Conservation (phyloP, 2,797 vertebrate genomes). For the Myotis findleyi region DNA sequence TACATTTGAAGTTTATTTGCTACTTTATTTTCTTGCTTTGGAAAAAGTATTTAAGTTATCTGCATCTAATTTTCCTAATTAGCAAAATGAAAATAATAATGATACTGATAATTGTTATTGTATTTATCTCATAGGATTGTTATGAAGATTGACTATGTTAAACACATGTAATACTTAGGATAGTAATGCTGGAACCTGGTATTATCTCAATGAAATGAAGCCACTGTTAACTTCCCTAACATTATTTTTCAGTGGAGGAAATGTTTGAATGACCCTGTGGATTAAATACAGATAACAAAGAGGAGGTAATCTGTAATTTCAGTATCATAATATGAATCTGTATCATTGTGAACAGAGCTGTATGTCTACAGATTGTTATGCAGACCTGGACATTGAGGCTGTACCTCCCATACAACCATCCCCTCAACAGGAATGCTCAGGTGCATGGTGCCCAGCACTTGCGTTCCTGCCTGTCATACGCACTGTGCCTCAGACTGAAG, state of each 20-base stretch:
- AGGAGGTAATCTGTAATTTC: not conserved
- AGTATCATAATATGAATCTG: not conserved
- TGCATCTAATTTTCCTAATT: conserved; percentile 16
- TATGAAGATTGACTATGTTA: not conserved
- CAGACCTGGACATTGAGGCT: not conserved
- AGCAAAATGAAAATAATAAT: conserved; percentile 50
- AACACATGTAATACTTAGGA: not conserved
- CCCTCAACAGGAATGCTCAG: not conserved
- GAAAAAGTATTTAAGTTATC: not conserved
- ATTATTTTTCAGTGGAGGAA: not conserved
- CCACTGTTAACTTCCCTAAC: not conserved
- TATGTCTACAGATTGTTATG: not conserved
- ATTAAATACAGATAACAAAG: not conserved
- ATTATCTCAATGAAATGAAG: conserved; percentile 6
- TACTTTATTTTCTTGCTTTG: conserved; percentile 27
- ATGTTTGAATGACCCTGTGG: not conserved
- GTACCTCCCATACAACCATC: too few relatives aligned
- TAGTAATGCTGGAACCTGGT: not conserved
- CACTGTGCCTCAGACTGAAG: too few relatives aligned
- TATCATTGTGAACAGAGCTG: not conserved
- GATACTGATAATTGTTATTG: not conserved
- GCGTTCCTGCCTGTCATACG: not conserved
- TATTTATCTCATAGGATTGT: not conserved
- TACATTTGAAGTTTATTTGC: not conserved
- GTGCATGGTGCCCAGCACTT: too few relatives aligned